Conservation (phyloP, 2,888 invertebrate species). For the Metallyticus violacea region DNA sequence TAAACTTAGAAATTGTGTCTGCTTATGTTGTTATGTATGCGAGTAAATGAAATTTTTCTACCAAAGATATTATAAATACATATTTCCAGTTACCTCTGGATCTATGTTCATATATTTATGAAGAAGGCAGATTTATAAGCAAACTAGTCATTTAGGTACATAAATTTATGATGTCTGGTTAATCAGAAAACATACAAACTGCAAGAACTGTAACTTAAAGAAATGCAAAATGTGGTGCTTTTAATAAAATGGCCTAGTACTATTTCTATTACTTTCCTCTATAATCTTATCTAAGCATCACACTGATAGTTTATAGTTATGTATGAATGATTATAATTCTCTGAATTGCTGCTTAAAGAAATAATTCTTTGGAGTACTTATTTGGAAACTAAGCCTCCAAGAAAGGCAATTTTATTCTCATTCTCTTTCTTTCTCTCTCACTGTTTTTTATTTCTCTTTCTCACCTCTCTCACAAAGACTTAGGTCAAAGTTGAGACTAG, state of each 20-base stretch:
- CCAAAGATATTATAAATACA: neutral
- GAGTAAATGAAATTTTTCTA: neutral
- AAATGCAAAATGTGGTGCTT: neutral
- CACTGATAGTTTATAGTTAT: too few species aligned
- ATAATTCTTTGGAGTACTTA: too few species aligned
- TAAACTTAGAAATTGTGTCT: neutral
- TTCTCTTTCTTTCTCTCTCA: too few species aligned
- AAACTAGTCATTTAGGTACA: neutral
- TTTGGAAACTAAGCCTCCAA: too few species aligned
- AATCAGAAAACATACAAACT: neutral
- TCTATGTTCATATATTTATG: neutral
- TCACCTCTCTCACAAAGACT: too few species aligned
- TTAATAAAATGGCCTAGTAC: neutral
- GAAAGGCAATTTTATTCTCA: too few species aligned
- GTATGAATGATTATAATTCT: too few species aligned
- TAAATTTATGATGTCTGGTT: neutral
- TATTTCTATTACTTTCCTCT: neutral
- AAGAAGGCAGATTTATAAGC: neutral
- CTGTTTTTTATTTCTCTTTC: too few species aligned
- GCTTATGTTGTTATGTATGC: neutral
- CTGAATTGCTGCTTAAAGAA: too few species aligned
- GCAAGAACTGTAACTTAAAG: neutral
- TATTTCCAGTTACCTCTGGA: neutral
- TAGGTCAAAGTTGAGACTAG: too few species aligned
- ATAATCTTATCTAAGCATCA: neutral